Evolutionary conservation across 2,113 vertebrate genomes (phyloP).

Genomic region (Ariopsis seemanni): DNA sequence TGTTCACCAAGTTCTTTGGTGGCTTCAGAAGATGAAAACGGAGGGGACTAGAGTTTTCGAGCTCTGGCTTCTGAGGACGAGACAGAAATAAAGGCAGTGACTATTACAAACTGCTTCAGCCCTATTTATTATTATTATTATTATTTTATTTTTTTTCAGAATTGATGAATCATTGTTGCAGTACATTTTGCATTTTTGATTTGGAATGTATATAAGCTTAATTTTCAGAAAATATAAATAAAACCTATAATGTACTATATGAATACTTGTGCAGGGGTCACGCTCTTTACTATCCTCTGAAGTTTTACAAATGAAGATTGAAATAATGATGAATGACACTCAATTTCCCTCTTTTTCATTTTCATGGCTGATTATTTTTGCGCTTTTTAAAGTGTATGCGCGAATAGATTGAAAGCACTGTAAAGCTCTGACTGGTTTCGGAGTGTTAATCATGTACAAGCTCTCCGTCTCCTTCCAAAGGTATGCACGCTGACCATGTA

Average conservation of each 20-base stretch:
- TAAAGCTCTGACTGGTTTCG: neutral
- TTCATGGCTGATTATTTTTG: neutral
- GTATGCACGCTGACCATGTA: neutral
- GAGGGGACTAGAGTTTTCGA: neutral
- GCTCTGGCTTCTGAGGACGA: neutral
- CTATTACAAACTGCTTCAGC: neutral
- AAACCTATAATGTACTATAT: neutral
- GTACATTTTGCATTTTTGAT: neutral
- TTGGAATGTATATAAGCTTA: neutral
- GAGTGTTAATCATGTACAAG: neutral
- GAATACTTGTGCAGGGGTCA: neutral
- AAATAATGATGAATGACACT: neutral
- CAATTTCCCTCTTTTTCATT: neutral
- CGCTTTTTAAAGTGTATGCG: neutral
- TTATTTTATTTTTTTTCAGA: neutral
- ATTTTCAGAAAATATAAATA: neutral
- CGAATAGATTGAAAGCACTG: neutral
- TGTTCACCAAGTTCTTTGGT: constrained; percentile 72
- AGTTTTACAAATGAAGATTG: neutral
- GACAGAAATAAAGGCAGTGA: neutral
- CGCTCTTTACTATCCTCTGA: neutral
- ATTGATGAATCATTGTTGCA: neutral
- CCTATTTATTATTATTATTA: neutral
- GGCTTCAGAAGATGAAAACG: constrained; percentile 54
- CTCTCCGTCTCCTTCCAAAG: neutral